phyloP scores from a whole-genome alignment of 1,140 invertebrate species.

The Lepidurus arcticus region DNA sequence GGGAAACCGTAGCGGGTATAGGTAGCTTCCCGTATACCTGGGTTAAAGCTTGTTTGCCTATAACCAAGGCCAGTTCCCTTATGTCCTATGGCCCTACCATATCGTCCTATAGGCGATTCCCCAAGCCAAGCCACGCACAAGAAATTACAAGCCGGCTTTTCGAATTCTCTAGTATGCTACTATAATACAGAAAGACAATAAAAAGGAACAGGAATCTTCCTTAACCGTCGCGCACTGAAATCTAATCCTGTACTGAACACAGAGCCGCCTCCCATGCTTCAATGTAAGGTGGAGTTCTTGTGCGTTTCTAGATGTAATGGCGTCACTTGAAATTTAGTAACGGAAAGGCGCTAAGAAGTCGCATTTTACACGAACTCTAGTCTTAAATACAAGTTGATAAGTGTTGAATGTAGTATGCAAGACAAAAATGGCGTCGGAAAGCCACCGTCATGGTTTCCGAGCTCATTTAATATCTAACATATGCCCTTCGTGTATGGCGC shows the following conservation, averaged over 20 bases:
- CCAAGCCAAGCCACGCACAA: conserved; percentile 12
- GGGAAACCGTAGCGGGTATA: not conserved
- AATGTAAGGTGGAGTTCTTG: not conserved
- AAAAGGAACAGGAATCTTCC: too few species aligned
- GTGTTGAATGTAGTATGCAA: too few species aligned
- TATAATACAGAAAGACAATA: too few species aligned
- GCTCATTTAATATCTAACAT: not conserved
- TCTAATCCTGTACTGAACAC: not conserved
- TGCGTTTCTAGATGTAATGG: not conserved
- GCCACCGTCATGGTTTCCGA: too few species aligned
- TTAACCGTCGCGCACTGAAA: too few species aligned
- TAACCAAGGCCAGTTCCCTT: not conserved
- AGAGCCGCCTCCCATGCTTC: not conserved
- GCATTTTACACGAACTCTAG: not conserved
- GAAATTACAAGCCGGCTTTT: not conserved
- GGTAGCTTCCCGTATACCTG: conserved; percentile 1
- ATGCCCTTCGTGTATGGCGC: not conserved
- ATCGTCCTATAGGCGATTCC: conserved; percentile 1
- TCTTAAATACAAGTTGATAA: too few species aligned
- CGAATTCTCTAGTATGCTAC: not conserved
- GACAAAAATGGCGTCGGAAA: too few species aligned
- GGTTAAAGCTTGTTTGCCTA: not conserved
- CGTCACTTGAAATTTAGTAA: not conserved
- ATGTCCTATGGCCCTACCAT: not conserved
- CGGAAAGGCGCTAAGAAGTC: too few species aligned